A percentile compares a stretch with the other conserved stretches of the same genome.
Evolutionary conservation across 2,797 vertebrate species (phyloP).

Genomic region (Choloepus didactylus): DNA sequence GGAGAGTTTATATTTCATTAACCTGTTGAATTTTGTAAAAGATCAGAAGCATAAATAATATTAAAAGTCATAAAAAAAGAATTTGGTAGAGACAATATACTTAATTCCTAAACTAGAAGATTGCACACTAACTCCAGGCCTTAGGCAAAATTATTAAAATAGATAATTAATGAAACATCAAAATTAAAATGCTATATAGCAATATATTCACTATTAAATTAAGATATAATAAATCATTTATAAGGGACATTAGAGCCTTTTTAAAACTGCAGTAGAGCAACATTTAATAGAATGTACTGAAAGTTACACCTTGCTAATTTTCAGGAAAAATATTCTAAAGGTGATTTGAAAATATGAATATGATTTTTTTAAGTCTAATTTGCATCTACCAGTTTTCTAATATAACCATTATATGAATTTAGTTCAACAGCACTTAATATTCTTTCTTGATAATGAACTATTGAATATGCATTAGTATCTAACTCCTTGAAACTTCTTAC

Average conservation of each 20-base stretch:
- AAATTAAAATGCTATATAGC: conserved; percentile 13
- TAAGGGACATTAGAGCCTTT: background rate
- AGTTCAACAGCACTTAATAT: background rate
- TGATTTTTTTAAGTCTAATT: conserved; percentile 51
- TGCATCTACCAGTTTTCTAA: background rate
- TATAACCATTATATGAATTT: conserved; percentile 33
- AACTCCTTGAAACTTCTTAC: background rate
- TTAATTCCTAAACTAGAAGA: conserved; percentile 77
- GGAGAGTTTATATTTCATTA: conserved; percentile 80
- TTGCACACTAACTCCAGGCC: conserved; percentile 18
- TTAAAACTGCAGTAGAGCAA: background rate
- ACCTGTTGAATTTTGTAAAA: conserved; percentile 80
- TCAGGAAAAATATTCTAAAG: background rate
- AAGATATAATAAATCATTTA: conserved; percentile 58
- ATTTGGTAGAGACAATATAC: conserved; percentile 69
- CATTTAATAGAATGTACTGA: conserved; percentile 3
- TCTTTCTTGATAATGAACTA: background rate
- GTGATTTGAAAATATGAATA: conserved; percentile 32
- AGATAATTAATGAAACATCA: conserved; percentile 61
- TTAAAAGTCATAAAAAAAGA: conserved; percentile 72
- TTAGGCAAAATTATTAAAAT: conserved; percentile 29
- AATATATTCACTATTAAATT: background rate
- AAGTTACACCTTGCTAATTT: conserved; percentile 14
- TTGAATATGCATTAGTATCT: conserved; percentile 22
- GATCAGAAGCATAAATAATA: conserved; percentile 80